Evolutionary conservation across 2,797 vertebrate genomes (phyloP), one percentile per base, ranked within the genome.

Genomic region (Platalea minor): DNA sequence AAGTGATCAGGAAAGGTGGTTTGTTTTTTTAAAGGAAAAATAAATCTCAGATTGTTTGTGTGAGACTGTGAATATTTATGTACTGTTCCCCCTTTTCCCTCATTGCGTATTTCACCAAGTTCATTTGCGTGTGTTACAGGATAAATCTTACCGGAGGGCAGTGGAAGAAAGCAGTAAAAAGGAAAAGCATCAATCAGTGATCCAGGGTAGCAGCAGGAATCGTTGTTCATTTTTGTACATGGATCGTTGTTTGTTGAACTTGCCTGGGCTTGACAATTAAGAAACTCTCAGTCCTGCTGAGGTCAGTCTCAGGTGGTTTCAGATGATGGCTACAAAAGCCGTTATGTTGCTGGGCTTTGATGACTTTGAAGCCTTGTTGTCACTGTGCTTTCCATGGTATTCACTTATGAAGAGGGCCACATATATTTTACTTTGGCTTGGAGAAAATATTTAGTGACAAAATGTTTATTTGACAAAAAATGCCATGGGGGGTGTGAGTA

Each of bases 1-100:
- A 98, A 98, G 94, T 96, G 97, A 98, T 98, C 98, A 98, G 70
- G 97, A 97, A 98, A 98, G 98, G 98, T 97, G 98, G 97, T 97
- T 97, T 96, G 94, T 96, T 97, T 97, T 97, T 96, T 93, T 70
- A 88, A 96, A 97, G 95, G 88, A 92, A 97, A 97, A 98, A 98
- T 97, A 98, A 98, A 98, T 98, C 95, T 97, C 83, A 94, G 95
- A 96, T 98, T 98, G 97, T 98, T 98, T 98, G 97, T 97, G 97
- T 96, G 98, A 97, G 97, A 92, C 97, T 69, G 91, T 93, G 97
- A 97, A 97, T 98, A 98, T 98, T 98, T 98, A 98, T 98, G 96
- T 97, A 96, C 97, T 98, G 97, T 97, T 98, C 96, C 97, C 92
- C 91, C 89, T 95, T 97, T 97, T 98, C 97, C 97, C 97, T 98